Conservation (phyloP, 2,113 vertebrate species). For the Lamprologus ornatipinnis region DNA sequence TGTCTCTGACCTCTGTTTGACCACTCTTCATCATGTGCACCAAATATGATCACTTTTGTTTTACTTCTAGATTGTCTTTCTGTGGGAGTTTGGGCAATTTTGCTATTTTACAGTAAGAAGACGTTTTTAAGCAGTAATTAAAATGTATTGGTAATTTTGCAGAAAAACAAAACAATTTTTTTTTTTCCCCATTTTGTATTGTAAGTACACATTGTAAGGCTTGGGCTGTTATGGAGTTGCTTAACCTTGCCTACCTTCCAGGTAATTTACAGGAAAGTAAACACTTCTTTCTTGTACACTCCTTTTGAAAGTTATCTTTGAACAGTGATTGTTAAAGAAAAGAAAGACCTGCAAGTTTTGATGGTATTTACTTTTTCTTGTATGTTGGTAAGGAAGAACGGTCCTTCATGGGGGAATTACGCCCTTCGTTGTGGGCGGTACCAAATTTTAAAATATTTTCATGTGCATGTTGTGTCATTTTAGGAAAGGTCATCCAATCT, state of each 20-base stretch:
- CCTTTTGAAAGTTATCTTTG: neutral
- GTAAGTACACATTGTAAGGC: neutral
- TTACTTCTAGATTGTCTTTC: neutral
- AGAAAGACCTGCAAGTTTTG: neutral
- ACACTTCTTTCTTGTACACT: neutral
- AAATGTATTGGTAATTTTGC: neutral
- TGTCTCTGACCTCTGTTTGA: neutral
- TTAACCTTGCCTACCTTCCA: neutral
- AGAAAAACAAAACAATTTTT: rapidly evolving
- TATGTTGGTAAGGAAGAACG: neutral
- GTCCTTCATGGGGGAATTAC: neutral
- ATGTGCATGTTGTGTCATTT: neutral
- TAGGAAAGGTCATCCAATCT: neutral
- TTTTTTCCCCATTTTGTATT: neutral
- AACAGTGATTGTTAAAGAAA: neutral
- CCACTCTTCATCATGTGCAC: neutral
- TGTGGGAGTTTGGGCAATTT: neutral
- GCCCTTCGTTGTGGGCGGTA: neutral
- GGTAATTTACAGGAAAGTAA: neutral
- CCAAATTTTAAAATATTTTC: neutral
- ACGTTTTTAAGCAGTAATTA: neutral
- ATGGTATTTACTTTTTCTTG: neutral
- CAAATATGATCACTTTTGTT: neutral
- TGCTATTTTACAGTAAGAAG: neutral
- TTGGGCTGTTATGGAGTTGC: neutral